Conservation (phyloP, 2,113 vertebrate species). For the Scatophagus argus region DNA sequence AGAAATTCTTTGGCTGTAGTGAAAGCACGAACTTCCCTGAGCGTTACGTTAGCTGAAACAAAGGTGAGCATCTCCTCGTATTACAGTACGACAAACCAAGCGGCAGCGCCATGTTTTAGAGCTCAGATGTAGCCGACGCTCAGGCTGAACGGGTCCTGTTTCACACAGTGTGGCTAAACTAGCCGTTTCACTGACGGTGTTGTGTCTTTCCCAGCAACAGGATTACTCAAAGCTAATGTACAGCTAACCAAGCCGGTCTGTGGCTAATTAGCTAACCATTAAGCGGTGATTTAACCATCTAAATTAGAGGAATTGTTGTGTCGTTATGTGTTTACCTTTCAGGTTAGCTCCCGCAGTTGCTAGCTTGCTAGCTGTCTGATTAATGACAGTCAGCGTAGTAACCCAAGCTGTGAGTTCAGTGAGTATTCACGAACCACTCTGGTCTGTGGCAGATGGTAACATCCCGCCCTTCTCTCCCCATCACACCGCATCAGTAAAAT, state of each 20-base stretch:
- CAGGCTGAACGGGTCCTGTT: neutral
- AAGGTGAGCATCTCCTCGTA: conserved; percentile 21
- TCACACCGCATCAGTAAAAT: too few relatives aligned
- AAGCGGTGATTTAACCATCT: neutral
- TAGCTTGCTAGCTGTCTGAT: too few relatives aligned
- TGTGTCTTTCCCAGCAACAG: conserved; percentile 1
- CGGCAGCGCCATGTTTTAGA: neutral
- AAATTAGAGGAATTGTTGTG: fast-evolving
- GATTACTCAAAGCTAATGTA: conserved; percentile 39
- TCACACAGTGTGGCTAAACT: neutral
- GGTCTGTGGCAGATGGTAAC: too few relatives aligned
- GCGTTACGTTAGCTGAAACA: neutral
- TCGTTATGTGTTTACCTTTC: neutral
- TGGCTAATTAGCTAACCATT: neutral
- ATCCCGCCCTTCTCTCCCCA: too few relatives aligned
- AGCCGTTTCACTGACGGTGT: neutral
- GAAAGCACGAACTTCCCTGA: conserved; percentile 4
- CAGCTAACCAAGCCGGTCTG: neutral
- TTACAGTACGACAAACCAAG: fast-evolving
- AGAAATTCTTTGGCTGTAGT: too few relatives aligned
- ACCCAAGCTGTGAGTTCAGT: too few relatives aligned
- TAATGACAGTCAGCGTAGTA: too few relatives aligned
- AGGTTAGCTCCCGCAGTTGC: too few relatives aligned
- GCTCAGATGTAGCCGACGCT: neutral
- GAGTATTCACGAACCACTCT: too few relatives aligned